phyloP scores from a whole-genome alignment of 2,797 vertebrate species.

The Leptoclinus maculatus region DNA sequence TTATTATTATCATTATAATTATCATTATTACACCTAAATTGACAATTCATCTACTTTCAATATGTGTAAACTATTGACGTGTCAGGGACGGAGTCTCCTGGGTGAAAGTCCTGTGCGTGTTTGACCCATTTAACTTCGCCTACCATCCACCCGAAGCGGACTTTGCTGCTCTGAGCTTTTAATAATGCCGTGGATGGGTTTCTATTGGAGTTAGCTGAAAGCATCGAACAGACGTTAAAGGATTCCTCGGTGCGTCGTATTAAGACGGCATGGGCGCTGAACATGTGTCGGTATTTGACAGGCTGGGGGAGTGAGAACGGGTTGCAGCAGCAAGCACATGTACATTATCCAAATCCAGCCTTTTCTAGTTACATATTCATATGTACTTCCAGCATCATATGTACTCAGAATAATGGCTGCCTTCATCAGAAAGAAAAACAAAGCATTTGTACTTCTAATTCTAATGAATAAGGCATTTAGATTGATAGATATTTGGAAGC shows the following conservation, averaged over 20 bases:
- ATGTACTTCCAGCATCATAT: not conserved
- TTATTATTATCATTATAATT: no score
- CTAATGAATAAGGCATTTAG: not conserved
- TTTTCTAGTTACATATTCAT: not conserved
- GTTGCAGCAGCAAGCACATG: not conserved
- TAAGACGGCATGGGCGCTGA: not conserved
- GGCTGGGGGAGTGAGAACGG: not conserved
- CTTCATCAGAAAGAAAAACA: constrained; percentile 16
- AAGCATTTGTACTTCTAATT: not conserved
- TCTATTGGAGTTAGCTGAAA: not conserved
- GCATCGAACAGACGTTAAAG: no score
- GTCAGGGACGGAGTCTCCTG: no score
- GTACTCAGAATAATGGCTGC: not conserved
- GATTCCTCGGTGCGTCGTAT: not conserved
- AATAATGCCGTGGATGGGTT: no score
- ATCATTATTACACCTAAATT: no score
- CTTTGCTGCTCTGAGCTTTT: no score
- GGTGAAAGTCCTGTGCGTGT: no score
- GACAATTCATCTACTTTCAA: no score
- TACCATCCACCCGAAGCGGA: no score
- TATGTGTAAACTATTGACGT: no score
- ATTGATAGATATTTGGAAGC: not conserved
- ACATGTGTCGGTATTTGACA: not conserved
- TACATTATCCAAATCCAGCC: not conserved
- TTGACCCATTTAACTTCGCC: no score